phyloP scores from a whole-genome alignment of 2,888 invertebrate species.

The Hofmannophila pseudospretella region DNA sequence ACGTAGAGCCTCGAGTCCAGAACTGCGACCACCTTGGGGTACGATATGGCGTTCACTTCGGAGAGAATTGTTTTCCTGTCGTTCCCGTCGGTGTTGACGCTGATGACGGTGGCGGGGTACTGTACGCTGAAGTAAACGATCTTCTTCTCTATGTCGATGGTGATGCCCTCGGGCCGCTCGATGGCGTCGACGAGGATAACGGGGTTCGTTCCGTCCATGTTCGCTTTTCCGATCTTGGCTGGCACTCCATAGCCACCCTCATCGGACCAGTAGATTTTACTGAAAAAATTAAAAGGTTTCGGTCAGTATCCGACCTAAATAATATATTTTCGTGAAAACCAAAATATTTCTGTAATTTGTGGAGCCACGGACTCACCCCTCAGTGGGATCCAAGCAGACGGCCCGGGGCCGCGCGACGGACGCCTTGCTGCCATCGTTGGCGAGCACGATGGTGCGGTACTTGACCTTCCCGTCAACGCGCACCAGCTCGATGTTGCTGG shows the following conservation, averaged over 20 bases:
- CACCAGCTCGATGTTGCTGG: constrained; percentile 94
- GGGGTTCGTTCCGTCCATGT: constrained; percentile 94
- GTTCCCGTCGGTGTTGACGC: constrained; percentile 85
- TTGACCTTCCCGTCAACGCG: constrained; percentile 90
- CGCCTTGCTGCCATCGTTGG: constrained; percentile 90
- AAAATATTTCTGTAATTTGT: no score
- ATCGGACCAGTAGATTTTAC: constrained; percentile 96
- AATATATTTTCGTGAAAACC: no score
- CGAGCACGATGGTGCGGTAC: constrained; percentile 90
- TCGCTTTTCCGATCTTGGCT: constrained; percentile 91
- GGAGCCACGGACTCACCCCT: constrained; percentile 81
- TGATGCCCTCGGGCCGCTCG: constrained; percentile 88
- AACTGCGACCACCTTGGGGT: constrained; percentile 89
- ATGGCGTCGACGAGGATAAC: constrained; percentile 83
- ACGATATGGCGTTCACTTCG: constrained; percentile 83
- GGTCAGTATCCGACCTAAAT: no score
- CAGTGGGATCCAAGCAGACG: constrained; percentile 93
- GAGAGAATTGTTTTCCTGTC: constrained; percentile 82
- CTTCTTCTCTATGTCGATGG: constrained; percentile 89
- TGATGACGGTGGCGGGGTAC: constrained; percentile 83
- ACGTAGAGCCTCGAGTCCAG: constrained; percentile 90
- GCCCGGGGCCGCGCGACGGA: constrained; percentile 93
- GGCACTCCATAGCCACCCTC: constrained; percentile 94
- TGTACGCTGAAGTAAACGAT: constrained; percentile 93
- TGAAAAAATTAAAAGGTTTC: constrained; percentile 36